Conservation (phyloP, 2,888 invertebrate species). For the Nymphalis c-album region DNA sequence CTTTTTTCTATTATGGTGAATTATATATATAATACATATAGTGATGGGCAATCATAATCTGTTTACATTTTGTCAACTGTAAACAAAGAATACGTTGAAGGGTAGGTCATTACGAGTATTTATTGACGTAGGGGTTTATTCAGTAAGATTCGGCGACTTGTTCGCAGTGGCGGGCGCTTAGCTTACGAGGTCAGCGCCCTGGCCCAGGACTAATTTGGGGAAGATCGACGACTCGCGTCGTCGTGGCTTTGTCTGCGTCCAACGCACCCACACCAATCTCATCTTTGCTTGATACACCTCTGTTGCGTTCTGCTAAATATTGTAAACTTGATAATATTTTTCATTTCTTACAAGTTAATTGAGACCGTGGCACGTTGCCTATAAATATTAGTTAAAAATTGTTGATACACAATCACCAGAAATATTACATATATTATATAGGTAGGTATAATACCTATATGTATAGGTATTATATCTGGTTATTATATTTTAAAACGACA, state of each 20-base stretch:
- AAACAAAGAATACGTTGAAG: slow-evolving; percentile 27
- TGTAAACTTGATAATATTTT: background rate
- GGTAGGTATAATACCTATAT: too few relatives aligned
- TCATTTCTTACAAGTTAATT: too few relatives aligned
- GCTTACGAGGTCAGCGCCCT: slow-evolving; percentile 75
- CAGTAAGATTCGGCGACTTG: slow-evolving; percentile 32
- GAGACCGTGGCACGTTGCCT: too few relatives aligned
- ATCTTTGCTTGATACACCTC: slow-evolving; percentile 27
- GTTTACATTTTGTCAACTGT: slow-evolving; percentile 17
- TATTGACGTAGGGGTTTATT: slow-evolving; percentile 30
- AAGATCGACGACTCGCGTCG: slow-evolving; percentile 76
- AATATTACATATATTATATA: too few relatives aligned
- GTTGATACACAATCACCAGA: too few relatives aligned
- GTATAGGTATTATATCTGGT: too few relatives aligned
- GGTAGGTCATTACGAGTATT: slow-evolving; percentile 21
- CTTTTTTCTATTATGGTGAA: background rate
- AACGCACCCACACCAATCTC: slow-evolving; percentile 49
- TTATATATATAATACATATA: too few relatives aligned
- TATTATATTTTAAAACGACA: too few relatives aligned
- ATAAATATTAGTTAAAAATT: background rate
- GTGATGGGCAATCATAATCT: slow-evolving; percentile 3
- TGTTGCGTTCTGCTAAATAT: slow-evolving; percentile 8
- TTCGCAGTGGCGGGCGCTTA: slow-evolving; percentile 46
- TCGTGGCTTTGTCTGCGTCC: slow-evolving; percentile 71
- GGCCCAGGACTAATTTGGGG: slow-evolving; percentile 81